Evolutionary conservation across 2,113 vertebrate genomes (phyloP).

Genomic region (Catharus bicknelli): DNA sequence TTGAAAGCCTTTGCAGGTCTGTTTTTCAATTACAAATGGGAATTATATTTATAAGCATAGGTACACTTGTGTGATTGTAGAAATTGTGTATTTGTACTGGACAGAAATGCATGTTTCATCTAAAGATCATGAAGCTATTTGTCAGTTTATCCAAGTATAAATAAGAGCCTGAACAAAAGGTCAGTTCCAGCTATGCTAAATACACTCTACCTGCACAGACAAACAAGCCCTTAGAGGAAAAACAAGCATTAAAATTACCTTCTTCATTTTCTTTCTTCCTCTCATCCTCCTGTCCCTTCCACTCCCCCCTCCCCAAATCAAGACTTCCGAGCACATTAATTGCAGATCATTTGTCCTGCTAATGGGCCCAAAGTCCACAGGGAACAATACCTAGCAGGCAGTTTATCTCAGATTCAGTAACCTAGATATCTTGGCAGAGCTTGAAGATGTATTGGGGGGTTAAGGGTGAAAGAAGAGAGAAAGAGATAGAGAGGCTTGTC

Average conservation of each 20-base stretch:
- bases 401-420: slow-evolving; percentile 43
- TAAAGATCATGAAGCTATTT: not conserved
- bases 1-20: not conserved
- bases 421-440: not conserved
- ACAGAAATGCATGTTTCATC: not conserved
- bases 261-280: not conserved
- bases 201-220: not conserved
- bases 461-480: not conserved
- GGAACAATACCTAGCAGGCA: slow-evolving; percentile 19
- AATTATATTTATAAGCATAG: not conserved
- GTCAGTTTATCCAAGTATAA: not conserved
- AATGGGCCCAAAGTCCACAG: slow-evolving; percentile 27
- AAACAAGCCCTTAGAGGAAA: not conserved
- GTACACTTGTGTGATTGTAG: not conserved
- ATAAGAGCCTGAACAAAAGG: slow-evolving; percentile 14
- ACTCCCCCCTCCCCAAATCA: not conserved
- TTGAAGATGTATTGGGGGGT: not conserved
- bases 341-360: slow-evolving; percentile 53
- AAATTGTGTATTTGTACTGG: not conserved
- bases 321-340: not conserved
- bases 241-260: not conserved
- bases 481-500: not conserved
- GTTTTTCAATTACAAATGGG: not conserved
- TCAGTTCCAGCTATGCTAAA: not conserved
- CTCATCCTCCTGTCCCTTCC: not conserved